Conservation (phyloP, 2,888 invertebrate species). For the Rambutsinella grinnellia region DNA sequence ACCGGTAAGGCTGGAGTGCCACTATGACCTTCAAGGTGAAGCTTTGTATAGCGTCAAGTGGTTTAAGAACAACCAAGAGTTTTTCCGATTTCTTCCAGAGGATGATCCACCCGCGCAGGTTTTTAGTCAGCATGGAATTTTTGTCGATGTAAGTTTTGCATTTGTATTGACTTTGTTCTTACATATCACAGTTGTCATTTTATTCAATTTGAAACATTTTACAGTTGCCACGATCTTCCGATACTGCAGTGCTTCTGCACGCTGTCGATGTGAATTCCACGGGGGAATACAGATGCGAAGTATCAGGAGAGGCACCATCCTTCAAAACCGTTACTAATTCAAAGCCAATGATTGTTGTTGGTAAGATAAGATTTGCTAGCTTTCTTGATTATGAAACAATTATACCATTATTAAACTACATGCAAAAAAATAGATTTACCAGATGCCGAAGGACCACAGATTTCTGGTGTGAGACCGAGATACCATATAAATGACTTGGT, state of each 20-base stretch:
- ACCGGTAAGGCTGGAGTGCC: conserved; percentile 83
- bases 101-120: conserved; percentile 85
- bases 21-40: conserved; percentile 86
- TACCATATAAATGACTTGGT: conserved; percentile 87
- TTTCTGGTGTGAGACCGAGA: conserved; percentile 82
- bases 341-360: conserved; percentile 81
- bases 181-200: background rate
- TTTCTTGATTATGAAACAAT: background rate
- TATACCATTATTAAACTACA: background rate
- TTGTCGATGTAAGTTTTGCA: conserved; percentile 90
- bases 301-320: conserved; percentile 82
- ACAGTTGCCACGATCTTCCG: conserved; percentile 79
- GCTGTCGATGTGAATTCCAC: conserved; percentile 79
- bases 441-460: conserved; percentile 81
- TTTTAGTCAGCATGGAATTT: conserved; percentile 84
- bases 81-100: conserved; percentile 68
- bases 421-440: no score
- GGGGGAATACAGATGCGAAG: conserved; percentile 83
- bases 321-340: conserved; percentile 83
- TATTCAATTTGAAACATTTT: no score
- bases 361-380: conserved; percentile 70
- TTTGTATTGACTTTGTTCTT: background rate
- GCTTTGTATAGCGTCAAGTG: conserved; percentile 90
- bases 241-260: conserved; percentile 76
- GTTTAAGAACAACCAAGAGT: conserved; percentile 68